These are phyloP conservation scores for Drosophila testacea DNA, from an alignment of 2,888 invertebrate genomes.

Conservation along the genomic window DNA sequence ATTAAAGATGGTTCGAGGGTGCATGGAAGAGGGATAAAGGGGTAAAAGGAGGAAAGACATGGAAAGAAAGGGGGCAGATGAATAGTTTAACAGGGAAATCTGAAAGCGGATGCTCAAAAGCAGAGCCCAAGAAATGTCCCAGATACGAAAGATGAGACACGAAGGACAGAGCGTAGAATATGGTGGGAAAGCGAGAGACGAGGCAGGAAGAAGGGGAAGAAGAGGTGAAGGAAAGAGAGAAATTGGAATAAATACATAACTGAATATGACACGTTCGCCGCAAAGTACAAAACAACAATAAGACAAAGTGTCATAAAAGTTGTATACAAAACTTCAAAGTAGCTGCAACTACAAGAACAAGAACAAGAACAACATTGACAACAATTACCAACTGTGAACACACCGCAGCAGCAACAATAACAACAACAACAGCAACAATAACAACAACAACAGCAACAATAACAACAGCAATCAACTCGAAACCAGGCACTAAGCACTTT, in stretches of 20 bases:
- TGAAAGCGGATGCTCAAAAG: constrained; percentile 72
- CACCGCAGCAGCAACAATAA: constrained; percentile 32
- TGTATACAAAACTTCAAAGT: constrained; percentile 78
- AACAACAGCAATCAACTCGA: constrained; percentile 43
- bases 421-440: constrained; percentile 32
- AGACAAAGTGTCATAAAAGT: constrained; percentile 80
- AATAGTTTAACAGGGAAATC: constrained; percentile 58
- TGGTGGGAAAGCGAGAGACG: neutral
- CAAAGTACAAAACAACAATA: constrained; percentile 75
- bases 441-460: constrained; percentile 40
- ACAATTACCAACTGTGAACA: constrained; percentile 63
- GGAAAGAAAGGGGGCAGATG: neutral
- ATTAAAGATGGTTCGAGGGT: constrained; percentile 8
- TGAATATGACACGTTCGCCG: constrained; percentile 77
- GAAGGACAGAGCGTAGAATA: neutral
- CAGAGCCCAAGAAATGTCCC: constrained; percentile 48
- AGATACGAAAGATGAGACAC: constrained; percentile 39
- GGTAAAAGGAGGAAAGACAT: neutral
- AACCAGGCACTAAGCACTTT: constrained; percentile 61
- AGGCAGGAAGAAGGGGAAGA: neutral
- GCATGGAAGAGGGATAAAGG: neutral
- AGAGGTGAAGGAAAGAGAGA: constrained; percentile 5
- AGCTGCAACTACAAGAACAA: constrained; percentile 57
- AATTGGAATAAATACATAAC: constrained; percentile 68
- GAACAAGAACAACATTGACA: constrained; percentile 41